phyloP scores from a whole-genome alignment of 2,113 vertebrate genomes.

The Agelaius tricolor region DNA sequence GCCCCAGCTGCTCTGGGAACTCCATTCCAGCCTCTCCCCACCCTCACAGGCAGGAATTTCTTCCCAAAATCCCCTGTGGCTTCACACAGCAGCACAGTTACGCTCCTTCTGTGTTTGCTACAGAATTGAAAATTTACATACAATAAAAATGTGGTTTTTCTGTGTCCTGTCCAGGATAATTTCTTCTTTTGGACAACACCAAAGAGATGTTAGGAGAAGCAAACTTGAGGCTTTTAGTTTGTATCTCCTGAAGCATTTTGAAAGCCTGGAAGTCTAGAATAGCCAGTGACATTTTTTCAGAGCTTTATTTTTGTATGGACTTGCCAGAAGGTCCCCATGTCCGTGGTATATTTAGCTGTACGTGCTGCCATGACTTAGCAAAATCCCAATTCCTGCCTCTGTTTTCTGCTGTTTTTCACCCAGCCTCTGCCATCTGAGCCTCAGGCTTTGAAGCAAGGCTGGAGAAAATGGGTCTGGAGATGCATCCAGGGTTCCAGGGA shows the following conservation, averaged over 20 bases:
- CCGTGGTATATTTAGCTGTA: neutral
- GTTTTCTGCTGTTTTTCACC: neutral
- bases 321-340: neutral
- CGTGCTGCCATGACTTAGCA: neutral
- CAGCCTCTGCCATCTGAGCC: neutral
- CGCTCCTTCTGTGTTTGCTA: neutral
- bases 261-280: neutral
- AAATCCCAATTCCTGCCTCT: neutral
- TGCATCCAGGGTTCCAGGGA: neutral
- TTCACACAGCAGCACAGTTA: neutral
- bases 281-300: neutral
- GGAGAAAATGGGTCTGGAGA: neutral
- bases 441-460: neutral
- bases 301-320: neutral
- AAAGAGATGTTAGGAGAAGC: neutral
- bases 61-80: neutral
- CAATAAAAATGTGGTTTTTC: neutral
- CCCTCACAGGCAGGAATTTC: neutral
- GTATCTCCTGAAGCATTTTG: neutral
- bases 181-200: neutral
- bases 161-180: neutral
- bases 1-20: neutral
- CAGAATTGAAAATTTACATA: neutral
- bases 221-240: accelerated
- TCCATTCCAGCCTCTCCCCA: neutral